phyloP scores from a whole-genome alignment of 1,140 invertebrate genomes.

The Listronotus bonariensis region DNA sequence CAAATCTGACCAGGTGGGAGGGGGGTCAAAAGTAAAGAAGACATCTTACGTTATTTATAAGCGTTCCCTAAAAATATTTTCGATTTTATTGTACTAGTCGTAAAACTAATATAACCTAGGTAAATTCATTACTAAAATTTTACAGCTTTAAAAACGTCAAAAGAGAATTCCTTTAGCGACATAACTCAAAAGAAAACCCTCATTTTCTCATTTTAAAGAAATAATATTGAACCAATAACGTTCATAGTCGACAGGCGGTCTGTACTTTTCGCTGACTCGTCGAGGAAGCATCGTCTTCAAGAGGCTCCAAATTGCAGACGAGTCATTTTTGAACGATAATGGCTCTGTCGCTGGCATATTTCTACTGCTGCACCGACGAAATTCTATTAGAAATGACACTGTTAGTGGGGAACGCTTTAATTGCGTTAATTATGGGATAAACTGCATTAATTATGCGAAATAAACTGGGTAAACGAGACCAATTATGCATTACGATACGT shows the following conservation, averaged over 20 bases:
- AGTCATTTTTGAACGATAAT: conserved; percentile 21
- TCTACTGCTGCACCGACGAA: neutral
- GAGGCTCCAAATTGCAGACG: conserved; percentile 18
- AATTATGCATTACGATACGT: neutral
- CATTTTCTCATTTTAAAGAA: conserved; percentile 31
- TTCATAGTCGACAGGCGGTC: conserved; percentile 25
- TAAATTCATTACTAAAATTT: no score
- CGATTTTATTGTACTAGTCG: no score
- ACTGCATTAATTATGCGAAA: conserved; percentile 12
- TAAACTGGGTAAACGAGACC: conserved; percentile 5
- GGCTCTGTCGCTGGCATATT: conserved; percentile 16
- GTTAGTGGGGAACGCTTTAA: conserved; percentile 1
- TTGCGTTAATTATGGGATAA: conserved; percentile 8
- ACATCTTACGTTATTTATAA: no score
- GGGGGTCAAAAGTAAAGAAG: no score
- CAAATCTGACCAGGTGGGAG: no score
- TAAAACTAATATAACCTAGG: no score
- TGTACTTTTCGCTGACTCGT: conserved; percentile 29
- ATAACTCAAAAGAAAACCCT: conserved; percentile 23
- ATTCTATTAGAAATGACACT: conserved; percentile 25
- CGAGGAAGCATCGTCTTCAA: conserved; percentile 20
- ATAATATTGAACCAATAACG: conserved; percentile 34
- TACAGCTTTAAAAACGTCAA: conserved; percentile 8
- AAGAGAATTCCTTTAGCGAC: conserved; percentile 1
- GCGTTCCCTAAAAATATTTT: no score